Base-by-base conservation (phyloP, 2,888 invertebrate genomes). In the Halictus quadricinctus region DNA sequence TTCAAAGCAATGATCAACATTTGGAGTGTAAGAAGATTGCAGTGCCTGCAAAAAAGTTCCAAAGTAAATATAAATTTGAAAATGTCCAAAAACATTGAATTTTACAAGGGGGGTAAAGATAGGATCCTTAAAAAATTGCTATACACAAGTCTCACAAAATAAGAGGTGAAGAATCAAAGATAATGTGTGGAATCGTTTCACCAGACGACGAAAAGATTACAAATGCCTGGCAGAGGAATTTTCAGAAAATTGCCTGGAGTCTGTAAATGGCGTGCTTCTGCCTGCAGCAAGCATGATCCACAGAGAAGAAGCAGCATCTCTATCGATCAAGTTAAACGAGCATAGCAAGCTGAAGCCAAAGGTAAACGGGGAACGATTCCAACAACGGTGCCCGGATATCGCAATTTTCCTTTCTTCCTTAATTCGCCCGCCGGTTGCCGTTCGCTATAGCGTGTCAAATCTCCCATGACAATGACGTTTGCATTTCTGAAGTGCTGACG, bases 401-500 rank as follows among this genome's bases (percentile, higher is more conserved):
- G n/a, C 21, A 43, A 36, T 76, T 80, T 70, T 46, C 72, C 8
- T 72, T 46, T 46, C 46, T 72, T 43, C 72, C 46, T 46, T 46
- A 41, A 72, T 46, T 12, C 48, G 74, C 21, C 75, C 75, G 78
- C 75, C 81, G 70, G 66, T 81, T 73, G 69, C 54, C 58, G 48
- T 70, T 43, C 64, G 76, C 36, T 43, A 54, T 70, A 80, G 60
- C 75, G 78, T 81, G 78, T 86, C 76, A 85, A 84, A 81, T 85
- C 85, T 85, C 81, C 75, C 81, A 81, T 81, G 85, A 85, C 85
- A 84, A 85, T 84, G 85, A 79, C 86, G 87, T 80, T 87, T 80
- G 86, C 86, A 86, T 87, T 87, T 83, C 83, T 72, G 75, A 85
- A 83, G 85, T 85, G 85, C 77, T 76, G 83, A 85, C 85, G 85